Evolutionary conservation across 2,113 vertebrate species (phyloP).

Genomic region (Melanerpes formicivorus): DNA sequence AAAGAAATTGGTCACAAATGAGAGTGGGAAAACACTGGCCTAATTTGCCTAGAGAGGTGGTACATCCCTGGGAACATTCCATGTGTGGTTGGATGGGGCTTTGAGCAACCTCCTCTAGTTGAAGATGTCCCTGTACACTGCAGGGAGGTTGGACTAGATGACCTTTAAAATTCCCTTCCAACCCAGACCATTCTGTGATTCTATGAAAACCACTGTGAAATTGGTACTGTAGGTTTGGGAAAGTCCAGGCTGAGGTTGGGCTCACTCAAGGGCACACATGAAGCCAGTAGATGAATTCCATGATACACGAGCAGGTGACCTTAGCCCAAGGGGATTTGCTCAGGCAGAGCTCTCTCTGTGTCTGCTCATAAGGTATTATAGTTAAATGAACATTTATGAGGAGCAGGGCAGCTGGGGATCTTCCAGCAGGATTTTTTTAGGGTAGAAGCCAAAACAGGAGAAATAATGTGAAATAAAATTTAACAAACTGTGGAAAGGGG

Average conservation of each 20-base stretch:
- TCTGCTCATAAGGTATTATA: background rate
- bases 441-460: background rate
- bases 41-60: too few species aligned
- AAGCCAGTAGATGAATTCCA: background rate
- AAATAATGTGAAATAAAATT: background rate
- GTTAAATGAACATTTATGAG: background rate
- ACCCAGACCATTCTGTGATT: too few species aligned
- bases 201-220: background rate
- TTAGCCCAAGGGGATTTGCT: background rate
- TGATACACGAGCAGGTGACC: background rate
- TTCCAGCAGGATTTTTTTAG: background rate
- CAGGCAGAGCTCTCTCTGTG: background rate
- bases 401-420: background rate
- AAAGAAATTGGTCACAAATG: too few species aligned
- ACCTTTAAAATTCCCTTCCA: too few species aligned
- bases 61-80: too few species aligned
- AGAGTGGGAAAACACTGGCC: too few species aligned
- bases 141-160: too few species aligned
- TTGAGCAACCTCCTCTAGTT: too few species aligned
- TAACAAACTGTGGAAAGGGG: background rate
- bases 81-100: too few species aligned
- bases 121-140: too few species aligned
- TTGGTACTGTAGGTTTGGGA: background rate
- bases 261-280: rapidly evolving
- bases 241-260: rapidly evolving